Base-by-base conservation (phyloP, 2,888 invertebrate species). In the Phymatocera aterrima region DNA sequence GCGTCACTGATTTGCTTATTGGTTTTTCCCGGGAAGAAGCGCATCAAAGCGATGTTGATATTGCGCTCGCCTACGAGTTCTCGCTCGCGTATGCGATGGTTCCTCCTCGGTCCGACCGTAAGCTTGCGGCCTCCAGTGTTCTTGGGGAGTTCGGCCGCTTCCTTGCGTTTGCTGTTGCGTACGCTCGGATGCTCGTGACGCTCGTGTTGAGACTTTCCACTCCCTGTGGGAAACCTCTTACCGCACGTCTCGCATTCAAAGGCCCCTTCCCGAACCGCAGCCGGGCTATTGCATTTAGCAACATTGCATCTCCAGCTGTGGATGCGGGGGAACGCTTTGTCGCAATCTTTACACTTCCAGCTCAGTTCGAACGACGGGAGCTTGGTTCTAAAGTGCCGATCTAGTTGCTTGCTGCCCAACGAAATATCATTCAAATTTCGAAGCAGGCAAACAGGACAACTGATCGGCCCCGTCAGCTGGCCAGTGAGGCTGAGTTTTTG, bases 121-220 rank as follows among this genome's bases (percentile, higher is more conserved):
- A 21, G 28, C 43, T 10, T 43, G 24, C 65, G 10, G 3, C 24
- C 43, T 3, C 24, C 24, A 3, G 1, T 2, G 1, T 15, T 65
- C 0, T 0, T 15, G 0, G 65, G 24, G 12, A 21, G 43, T 12
- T 43, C 43, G 1, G 65, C 65, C 2, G 51, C 21, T 8, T 77
- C 46, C 8, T 0, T 21, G 2, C 80, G 57, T 5, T 75, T 78
- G 1, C 10, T 12, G 37, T 82, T 81, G 0, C 81, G 40, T 0
- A 75, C 1, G 0, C 1, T 28, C 0, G 80, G 79, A 28, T 81
- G 81, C 1, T 8, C 70, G 12, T 77, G 78, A 0, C 81, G 34
- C 51, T 82, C 81, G 24, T 82, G 81, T 3, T 78, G 80, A 0
- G 81, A 79, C 0, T 74, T 28, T 0, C 82, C 82, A 0, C 10